A percentile compares a stretch with the other conserved stretches of the same genome.
phyloP scores from a whole-genome alignment of 2,113 vertebrate species.

The Pogona vitticeps region DNA sequence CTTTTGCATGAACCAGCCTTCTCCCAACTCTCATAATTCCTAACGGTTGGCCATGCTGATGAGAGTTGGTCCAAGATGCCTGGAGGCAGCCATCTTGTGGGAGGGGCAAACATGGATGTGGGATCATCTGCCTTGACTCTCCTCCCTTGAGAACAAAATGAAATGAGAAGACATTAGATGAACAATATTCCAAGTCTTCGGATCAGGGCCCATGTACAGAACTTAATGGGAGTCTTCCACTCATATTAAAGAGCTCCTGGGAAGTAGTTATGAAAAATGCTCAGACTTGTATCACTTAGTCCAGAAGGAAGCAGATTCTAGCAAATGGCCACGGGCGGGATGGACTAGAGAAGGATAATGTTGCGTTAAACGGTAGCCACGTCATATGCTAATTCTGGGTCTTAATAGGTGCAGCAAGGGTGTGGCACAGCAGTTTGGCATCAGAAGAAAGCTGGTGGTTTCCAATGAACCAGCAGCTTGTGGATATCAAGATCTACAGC shows the following conservation, averaged over 20 bases:
- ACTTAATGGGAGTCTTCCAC: not conserved
- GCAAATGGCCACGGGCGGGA: not conserved
- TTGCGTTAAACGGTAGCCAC: no score
- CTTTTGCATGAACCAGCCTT: no score
- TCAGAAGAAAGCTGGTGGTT: conserved; percentile 84
- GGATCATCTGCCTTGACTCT: not conserved
- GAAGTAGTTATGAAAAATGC: not conserved
- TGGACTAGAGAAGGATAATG: not conserved
- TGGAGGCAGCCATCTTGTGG: no score
- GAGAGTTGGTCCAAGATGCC: no score
- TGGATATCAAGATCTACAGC: conserved; percentile 83
- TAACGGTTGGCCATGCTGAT: no score
- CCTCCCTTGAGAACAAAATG: no score
- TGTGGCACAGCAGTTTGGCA: conserved; percentile 85
- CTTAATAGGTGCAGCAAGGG: conserved; percentile 73
- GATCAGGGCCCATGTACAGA: not conserved
- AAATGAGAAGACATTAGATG: not conserved
- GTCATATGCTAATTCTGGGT: not conserved
- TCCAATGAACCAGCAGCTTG: conserved; percentile 76
- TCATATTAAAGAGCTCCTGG: not conserved
- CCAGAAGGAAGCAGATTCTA: not conserved
- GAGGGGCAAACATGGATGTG: no score
- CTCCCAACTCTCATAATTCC: not conserved
- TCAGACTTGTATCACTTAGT: not conserved
- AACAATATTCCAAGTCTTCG: not conserved